Base-by-base conservation (phyloP, 2,888 invertebrate species). In the Mactromeris polynyma region DNA sequence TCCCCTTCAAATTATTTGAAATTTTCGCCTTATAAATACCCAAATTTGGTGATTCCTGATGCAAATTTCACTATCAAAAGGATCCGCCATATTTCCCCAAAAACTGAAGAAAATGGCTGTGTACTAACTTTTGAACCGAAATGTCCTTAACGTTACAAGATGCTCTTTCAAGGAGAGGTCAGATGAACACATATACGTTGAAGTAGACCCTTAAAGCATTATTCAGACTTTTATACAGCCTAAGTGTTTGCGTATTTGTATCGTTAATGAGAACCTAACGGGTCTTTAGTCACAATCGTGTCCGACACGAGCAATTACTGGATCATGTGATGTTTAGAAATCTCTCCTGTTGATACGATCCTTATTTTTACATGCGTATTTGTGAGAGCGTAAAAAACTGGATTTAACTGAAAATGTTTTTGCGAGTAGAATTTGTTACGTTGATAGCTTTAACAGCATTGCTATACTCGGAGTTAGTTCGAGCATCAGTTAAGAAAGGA, bases 401-500 rank as follows among this genome's bases (percentile, higher is more conserved):
- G 46, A 46, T 7, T 46, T 46, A 4, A 9, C 14, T 46, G 9
- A 46, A 46, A 9, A 46, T 46, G 46, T 3, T 17, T 3, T 46
- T 14, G 14, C 11, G 14, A 17, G 46, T 46, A 9, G 46, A n/a
- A n/a, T 46, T n/a, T n/a, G n/a, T n/a, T n/a, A n/a, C n/a, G n/a
- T n/a, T n/a, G 26, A 26, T 58, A 2, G 2, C 21, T n/a, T 58
- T 58, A 26, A 26, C 58, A 58, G 26, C 9, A 26, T n/a, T 11
- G 11, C 17, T 46, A 46, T 17, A 17, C n/a, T n/a, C n/a, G 58
- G 58, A 58, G 19, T 58, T n/a, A n/a, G 58, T 54, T 19, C 54
- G 21, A 4, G 81, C 51, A 33, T 81, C 81, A 17, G 54, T 54
- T 51, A 87, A 87, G 31, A 83, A 77, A 40, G 87, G 87, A 0